phyloP scores from a whole-genome alignment of 1,140 invertebrate species.

The Leucophenga varia region DNA sequence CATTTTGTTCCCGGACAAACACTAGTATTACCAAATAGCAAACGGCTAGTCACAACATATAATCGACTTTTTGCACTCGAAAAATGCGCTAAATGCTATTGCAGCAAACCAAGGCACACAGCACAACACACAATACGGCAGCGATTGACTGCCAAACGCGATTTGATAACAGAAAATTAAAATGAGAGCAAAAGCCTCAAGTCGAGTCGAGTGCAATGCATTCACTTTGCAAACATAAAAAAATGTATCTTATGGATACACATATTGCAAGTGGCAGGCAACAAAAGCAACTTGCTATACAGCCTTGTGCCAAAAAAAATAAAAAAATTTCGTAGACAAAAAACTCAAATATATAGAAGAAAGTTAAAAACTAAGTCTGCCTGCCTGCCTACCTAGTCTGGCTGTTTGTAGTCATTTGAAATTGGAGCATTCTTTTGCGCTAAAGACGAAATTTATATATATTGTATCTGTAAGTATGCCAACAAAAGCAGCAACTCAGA shows the following conservation, averaged over 20 bases:
- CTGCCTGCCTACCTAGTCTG: neutral
- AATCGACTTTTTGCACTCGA: no score
- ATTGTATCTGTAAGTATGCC: no score
- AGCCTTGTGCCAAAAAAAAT: neutral
- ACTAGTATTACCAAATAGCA: no score
- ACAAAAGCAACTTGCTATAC: neutral
- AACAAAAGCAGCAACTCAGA: neutral
- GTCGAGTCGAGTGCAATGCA: neutral
- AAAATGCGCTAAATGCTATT: no score
- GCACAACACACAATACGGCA: no score
- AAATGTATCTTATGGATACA: no score
- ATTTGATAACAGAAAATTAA: constrained; percentile 1
- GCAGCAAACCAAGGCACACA: no score
- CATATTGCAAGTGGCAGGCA: neutral
- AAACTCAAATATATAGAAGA: no score
- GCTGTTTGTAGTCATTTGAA: neutral
- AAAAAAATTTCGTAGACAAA: neutral
- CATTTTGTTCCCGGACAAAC: no score
- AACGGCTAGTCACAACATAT: no score
- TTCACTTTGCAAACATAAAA: no score
- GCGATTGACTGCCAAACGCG: neutral
- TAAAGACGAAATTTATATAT: neutral
- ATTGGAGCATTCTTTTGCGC: constrained; percentile 1
- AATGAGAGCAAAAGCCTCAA: neutral
- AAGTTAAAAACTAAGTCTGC: neutral